phyloP scores from a whole-genome alignment of 64 coral and sea anemone genomes.

The Acropora yongei region DNA sequence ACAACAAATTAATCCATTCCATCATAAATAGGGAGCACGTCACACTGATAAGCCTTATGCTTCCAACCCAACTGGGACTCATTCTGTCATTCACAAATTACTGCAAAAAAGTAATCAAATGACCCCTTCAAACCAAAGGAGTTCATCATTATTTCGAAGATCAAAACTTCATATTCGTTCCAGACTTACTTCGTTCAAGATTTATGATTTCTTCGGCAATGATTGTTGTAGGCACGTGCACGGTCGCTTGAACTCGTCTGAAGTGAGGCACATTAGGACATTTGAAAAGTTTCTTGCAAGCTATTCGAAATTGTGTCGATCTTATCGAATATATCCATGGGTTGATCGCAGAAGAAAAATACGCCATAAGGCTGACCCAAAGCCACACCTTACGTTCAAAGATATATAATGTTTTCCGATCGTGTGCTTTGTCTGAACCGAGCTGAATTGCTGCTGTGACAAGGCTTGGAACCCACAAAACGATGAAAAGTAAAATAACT shows the following conservation, averaged over 20 bases:
- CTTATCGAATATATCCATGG: slow-evolving; percentile 76
- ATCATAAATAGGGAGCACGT: no score
- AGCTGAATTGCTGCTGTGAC: slow-evolving; percentile 29
- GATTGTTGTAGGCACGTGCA: background rate
- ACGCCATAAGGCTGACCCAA: slow-evolving; percentile 55
- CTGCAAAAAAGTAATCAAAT: no score
- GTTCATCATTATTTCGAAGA: no score
- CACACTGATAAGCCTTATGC: no score
- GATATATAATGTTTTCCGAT: background rate
- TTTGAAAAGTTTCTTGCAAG: slow-evolving; percentile 17
- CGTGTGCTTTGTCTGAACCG: background rate
- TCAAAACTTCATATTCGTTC: background rate
- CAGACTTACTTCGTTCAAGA: background rate
- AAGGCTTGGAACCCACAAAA: slow-evolving; percentile 66
- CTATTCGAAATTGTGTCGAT: slow-evolving; percentile 1
- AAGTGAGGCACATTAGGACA: background rate
- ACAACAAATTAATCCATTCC: no score
- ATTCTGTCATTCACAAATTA: no score
- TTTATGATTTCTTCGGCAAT: background rate
- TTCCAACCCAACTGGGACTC: no score
- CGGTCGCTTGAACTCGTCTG: background rate
- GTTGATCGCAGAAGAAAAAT: slow-evolving; percentile 58
- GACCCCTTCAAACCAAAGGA: no score
- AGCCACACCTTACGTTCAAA: slow-evolving; percentile 42
- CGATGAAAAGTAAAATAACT: slow-evolving; percentile 51